These are phyloP conservation scores for Meleagris gallopavo DNA, from an alignment of 2,113 vertebrate genomes.

Conservation along the genomic window DNA sequence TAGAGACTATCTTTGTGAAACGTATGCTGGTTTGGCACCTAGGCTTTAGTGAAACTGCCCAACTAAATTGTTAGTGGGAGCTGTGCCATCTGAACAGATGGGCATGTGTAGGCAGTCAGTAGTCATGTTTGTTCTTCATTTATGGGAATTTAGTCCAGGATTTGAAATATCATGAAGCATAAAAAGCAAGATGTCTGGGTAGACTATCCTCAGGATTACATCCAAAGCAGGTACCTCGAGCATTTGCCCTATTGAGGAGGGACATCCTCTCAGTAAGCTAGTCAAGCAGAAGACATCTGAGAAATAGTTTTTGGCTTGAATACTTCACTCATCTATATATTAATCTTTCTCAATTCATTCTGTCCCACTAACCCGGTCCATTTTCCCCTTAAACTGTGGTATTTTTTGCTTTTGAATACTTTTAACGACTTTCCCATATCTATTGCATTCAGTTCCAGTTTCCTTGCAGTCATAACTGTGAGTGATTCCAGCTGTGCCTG, in stretches of 20 bases:
- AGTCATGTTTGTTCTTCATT: slow-evolving; percentile 68
- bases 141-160: slow-evolving; percentile 66
- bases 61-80: slow-evolving; percentile 65
- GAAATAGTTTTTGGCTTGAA: not conserved
- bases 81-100: slow-evolving; percentile 73
- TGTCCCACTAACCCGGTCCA: not conserved
- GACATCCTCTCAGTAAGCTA: not conserved
- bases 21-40: slow-evolving; percentile 68
- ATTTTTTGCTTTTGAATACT: slow-evolving; percentile 27
- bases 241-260: not conserved
- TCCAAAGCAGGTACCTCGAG: not conserved
- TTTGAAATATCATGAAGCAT: slow-evolving; percentile 48
- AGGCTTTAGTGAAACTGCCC: slow-evolving; percentile 58
- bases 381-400: not conserved
- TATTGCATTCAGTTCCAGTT: not conserved
- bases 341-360: not conserved
- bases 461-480: slow-evolving; percentile 9
- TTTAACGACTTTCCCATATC: slow-evolving; percentile 17
- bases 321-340: not conserved
- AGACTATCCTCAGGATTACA: slow-evolving; percentile 9
- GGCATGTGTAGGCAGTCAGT: slow-evolving; percentile 66
- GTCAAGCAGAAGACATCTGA: not conserved
- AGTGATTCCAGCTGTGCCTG: slow-evolving; percentile 54
- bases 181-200: not conserved
- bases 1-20: slow-evolving; percentile 56